Evolutionary conservation across 2,888 invertebrate genomes (phyloP), one percentile per base, ranked within the genome.

Genomic region (Amorpha juglandis): DNA sequence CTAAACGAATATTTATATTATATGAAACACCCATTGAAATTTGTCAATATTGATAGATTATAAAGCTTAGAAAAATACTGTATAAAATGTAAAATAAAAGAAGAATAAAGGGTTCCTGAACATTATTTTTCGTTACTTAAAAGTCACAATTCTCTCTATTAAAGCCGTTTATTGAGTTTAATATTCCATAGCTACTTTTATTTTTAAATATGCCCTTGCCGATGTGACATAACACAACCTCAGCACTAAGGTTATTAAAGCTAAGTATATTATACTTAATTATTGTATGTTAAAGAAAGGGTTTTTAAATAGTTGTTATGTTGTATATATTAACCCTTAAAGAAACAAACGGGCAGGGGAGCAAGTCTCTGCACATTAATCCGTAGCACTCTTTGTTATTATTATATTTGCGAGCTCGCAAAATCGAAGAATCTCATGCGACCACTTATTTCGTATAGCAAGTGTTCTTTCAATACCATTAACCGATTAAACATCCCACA

Each of bases 401-500:
- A 58, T 58, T 58, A 58, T 42, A 21, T 58, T 42, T 58, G 42
- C 42, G 19, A 58, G 19, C 19, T 58, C 42, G 12, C 58, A 42
- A 12, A 58, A 58, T 38, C 38, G 38, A 38, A 42, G 19, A 35
- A 38, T 42, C 58, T 19, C 19, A 58, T 12, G 42, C 6, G 42
- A 42, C 38, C 19, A 58, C 58, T 58, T 58, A 42, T 58, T 55
- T 42, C 38, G 38, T 42, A 19, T 58, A 58, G 42, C 42, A 58
- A 38, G 38, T 38, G 35, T 9, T 55, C 35, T 55, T 55, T 55
- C 42, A 42, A 58, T 42, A 58, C 38, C 58, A 58, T 58, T 58
- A 58, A 12, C 58, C 58, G 58, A 58, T 58, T 58, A 53, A 63
- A 68, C 19, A 19, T 38, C 38, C 38, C 35, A 45, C 62, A 51